These are phyloP conservation scores for Penelope pileata DNA, from an alignment of 2,113 vertebrate genomes.

Conservation along the genomic window DNA sequence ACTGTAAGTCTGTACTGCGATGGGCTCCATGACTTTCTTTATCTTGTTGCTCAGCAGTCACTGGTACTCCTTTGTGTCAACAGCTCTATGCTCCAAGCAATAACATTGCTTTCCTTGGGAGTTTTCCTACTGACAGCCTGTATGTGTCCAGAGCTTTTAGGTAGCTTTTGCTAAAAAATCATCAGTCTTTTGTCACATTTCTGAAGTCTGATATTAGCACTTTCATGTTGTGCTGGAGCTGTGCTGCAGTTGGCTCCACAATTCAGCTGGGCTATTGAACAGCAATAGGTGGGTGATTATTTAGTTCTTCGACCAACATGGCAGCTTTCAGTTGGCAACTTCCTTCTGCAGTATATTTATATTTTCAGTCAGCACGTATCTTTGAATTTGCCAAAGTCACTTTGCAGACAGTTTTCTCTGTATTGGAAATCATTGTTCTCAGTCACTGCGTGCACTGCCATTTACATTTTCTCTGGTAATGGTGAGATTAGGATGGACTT, in stretches of 20 bases:
- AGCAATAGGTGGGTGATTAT: not conserved
- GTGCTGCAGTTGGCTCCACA: not conserved
- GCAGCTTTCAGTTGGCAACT: not conserved
- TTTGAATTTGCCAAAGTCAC: slow-evolving; percentile 32
- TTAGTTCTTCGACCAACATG: not conserved
- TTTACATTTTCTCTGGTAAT: not conserved
- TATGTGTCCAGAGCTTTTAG: not conserved
- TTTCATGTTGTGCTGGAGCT: not conserved
- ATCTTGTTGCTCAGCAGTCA: not conserved
- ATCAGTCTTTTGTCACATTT: not conserved
- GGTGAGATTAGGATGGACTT: not conserved
- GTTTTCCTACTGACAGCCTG: not conserved
- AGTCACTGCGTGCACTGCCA: not conserved
- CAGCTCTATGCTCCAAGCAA: not conserved
- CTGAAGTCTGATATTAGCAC: not conserved
- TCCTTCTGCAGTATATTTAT: not conserved
- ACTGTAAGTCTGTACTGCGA: not conserved
- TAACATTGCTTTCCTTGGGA: not conserved
- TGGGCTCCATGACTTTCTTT: not conserved
- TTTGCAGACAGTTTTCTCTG: not conserved
- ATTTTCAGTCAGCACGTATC: not conserved
- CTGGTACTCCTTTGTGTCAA: not conserved
- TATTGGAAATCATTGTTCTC: slow-evolving; percentile 19
- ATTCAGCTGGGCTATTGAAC: not conserved
- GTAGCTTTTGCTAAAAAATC: not conserved